Percentiles rank a stretch among this genome's conserved stretches.
Conservation (phyloP, 1,140 invertebrate species). For the Ladona fulva region DNA sequence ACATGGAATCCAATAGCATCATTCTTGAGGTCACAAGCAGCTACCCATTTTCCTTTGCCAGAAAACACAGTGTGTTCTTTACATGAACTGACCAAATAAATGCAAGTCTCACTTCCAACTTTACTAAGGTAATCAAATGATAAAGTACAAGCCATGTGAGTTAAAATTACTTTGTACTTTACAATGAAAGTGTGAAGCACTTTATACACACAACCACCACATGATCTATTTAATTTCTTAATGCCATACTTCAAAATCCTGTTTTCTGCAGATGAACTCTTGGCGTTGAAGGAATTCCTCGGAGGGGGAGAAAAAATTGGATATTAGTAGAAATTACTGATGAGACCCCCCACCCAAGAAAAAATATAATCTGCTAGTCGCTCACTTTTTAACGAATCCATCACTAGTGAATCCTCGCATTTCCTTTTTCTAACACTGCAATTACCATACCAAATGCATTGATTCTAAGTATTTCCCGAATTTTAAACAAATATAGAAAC, state of each 20-base stretch:
- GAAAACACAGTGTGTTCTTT: not conserved
- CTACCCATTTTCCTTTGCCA: not conserved
- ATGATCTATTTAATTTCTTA: not conserved
- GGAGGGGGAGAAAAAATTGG: conserved; percentile 23
- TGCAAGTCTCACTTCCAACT: not conserved
- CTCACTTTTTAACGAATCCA: too few relatives aligned
- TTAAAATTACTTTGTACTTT: too few relatives aligned
- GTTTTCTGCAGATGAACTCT: not conserved
- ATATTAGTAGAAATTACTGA: conserved; percentile 21
- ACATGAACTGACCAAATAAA: not conserved
- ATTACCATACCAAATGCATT: not conserved
- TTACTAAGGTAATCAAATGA: not conserved
- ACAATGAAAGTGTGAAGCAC: not conserved
- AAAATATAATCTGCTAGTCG: not conserved
- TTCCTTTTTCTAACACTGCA: not conserved
- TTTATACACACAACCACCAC: not conserved
- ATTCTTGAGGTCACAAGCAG: not conserved
- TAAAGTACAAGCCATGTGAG: too few relatives aligned
- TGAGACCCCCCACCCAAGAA: not conserved
- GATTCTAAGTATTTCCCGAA: not conserved
- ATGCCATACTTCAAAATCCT: conserved; percentile 10
- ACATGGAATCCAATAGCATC: not conserved
- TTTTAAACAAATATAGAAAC: too few relatives aligned
- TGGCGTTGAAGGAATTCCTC: conserved; percentile 21
- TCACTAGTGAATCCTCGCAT: not conserved